These are phyloP conservation scores for Drosophila cardini DNA, from an alignment of 1,140 invertebrate species.

Conservation along the genomic window DNA sequence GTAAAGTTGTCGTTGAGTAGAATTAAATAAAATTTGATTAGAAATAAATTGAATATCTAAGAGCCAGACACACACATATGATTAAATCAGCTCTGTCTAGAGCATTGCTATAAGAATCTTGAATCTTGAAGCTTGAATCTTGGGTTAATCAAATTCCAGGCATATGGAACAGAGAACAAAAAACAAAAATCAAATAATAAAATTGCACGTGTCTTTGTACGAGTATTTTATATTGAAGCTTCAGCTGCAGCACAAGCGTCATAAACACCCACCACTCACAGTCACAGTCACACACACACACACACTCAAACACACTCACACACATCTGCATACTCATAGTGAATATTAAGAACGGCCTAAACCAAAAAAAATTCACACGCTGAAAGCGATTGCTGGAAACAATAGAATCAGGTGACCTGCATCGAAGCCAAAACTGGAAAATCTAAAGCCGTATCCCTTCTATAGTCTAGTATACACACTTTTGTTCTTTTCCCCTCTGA, in stretches of 20 bases:
- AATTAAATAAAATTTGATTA: too few relatives aligned
- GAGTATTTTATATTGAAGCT: slow-evolving; percentile 51
- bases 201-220: slow-evolving; percentile 49
- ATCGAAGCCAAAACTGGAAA: slow-evolving; percentile 33
- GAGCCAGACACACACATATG: too few relatives aligned
- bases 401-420: slow-evolving; percentile 42
- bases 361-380: background rate
- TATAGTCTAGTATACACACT: background rate
- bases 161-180: background rate
- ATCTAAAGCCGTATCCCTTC: slow-evolving; percentile 9
- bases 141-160: slow-evolving; percentile 16
- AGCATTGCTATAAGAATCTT: too few relatives aligned
- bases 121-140: background rate
- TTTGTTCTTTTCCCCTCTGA: slow-evolving; percentile 26
- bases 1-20: too few relatives aligned
- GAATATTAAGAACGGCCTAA: slow-evolving; percentile 16
- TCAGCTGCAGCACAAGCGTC: slow-evolving; percentile 50
- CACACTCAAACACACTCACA: slow-evolving; percentile 10
- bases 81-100: too few relatives aligned
- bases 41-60: too few relatives aligned
- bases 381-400: slow-evolving; percentile 17
- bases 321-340: slow-evolving; percentile 19
- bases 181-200: too few relatives aligned
- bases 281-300: slow-evolving; percentile 20
- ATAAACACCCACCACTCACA: slow-evolving; percentile 21